A percentile compares a stretch with the other conserved stretches of the same genome.
Conservation (phyloP, 1,140 invertebrate species). For the Drosophila paulistorum region DNA sequence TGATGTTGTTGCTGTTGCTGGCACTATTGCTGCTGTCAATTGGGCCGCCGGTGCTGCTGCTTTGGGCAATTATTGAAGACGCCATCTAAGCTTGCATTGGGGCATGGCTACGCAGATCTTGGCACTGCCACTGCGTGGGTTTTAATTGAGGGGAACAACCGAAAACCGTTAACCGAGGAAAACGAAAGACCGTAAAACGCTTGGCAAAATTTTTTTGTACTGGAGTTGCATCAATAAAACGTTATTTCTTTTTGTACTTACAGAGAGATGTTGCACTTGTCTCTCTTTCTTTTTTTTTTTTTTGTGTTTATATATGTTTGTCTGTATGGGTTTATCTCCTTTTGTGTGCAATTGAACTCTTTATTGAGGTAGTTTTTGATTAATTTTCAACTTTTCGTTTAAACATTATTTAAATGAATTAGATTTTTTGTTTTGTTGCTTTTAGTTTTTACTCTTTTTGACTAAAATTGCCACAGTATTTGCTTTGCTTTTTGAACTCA, state of each 20-base stretch:
- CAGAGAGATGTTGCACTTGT: not conserved
- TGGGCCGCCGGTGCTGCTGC: constrained; percentile 66
- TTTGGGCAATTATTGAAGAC: constrained; percentile 82
- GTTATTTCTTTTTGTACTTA: not conserved
- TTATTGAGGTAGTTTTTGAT: constrained; percentile 5
- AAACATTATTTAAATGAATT: constrained; percentile 38
- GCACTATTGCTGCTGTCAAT: constrained; percentile 59
- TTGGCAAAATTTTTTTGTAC: constrained; percentile 4
- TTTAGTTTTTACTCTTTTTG: constrained; percentile 37
- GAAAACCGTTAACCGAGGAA: not conserved
- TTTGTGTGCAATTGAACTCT: constrained; percentile 9
- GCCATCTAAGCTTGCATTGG: constrained; percentile 76
- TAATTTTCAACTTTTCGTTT: constrained; percentile 47
- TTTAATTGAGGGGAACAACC: not conserved
- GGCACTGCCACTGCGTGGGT: constrained; percentile 21
- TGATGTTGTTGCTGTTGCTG: constrained; percentile 49
- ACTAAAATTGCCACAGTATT: constrained; percentile 22
- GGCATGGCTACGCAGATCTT: constrained; percentile 76
- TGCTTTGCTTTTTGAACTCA: constrained; percentile 73
- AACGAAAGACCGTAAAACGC: not conserved
- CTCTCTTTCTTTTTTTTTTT: not conserved
- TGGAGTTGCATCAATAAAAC: constrained; percentile 1
- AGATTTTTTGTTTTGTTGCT: constrained; percentile 68
- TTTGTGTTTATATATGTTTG: constrained; percentile 26
- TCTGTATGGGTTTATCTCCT: not conserved